A percentile compares a stretch with the other conserved stretches of the same genome.
Evolutionary conservation across 2,797 vertebrate species (phyloP).

Genomic region (Microctenopoma steveboyesi): DNA sequence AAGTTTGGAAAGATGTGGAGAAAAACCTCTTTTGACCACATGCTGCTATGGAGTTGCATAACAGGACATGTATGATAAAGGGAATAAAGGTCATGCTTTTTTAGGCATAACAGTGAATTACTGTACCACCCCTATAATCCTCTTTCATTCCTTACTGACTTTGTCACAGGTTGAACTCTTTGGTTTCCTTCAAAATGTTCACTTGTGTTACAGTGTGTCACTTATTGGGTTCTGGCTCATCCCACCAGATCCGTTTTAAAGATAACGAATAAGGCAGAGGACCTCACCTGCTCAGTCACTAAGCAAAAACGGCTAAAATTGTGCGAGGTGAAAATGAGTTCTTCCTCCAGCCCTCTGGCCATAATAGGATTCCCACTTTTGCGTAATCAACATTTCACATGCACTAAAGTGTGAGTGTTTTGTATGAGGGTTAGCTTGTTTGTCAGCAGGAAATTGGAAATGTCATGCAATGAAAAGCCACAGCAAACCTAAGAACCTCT

Average conservation of each 20-base stretch:
- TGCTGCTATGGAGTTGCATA: slow-evolving; percentile 3
- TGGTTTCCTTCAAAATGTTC: neutral
- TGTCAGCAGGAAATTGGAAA: slow-evolving; percentile 56
- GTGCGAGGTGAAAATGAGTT: slow-evolving; percentile 16
- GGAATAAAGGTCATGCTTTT: neutral
- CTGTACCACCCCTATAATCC: neutral
- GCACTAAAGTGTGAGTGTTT: slow-evolving; percentile 9
- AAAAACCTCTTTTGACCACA: neutral
- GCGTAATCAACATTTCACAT: slow-evolving; percentile 52
- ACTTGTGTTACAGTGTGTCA: neutral
- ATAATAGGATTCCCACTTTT: slow-evolving; percentile 36
- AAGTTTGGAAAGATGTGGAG: too few species aligned
- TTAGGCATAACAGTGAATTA: neutral
- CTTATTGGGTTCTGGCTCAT: neutral
- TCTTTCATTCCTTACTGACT: slow-evolving; percentile 2
- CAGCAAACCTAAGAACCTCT: slow-evolving; percentile 27
- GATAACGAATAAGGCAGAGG: slow-evolving; percentile 25
- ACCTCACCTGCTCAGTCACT: slow-evolving; percentile 36
- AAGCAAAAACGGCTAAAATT: slow-evolving; percentile 18
- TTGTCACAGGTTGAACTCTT: neutral
- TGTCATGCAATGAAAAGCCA: slow-evolving; percentile 21
- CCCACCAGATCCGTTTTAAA: slow-evolving; percentile 28
- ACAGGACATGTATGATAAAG: neutral
- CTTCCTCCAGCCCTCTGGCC: slow-evolving; percentile 7
- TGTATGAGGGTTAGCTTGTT: slow-evolving; percentile 32